A percentile compares a stretch with the other conserved stretches of the same genome.
These are phyloP conservation scores for Mola mola DNA, from an alignment of 2,113 vertebrate genomes.

Conservation along the genomic window DNA sequence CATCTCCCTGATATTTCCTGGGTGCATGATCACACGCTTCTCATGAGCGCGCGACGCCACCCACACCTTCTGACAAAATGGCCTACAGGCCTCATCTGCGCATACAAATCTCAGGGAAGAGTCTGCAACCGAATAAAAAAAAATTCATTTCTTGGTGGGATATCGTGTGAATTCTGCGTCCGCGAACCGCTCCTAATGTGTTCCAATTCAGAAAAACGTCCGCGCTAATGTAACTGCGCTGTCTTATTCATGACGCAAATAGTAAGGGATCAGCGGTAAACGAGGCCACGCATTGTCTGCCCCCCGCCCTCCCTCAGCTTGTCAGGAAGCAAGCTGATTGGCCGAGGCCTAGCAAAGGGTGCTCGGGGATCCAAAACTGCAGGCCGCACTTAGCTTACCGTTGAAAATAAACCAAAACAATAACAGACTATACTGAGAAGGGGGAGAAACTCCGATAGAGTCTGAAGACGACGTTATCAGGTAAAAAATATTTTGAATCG, in stretches of 20 bases:
- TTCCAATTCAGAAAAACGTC: conserved; percentile 11
- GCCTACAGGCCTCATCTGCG: conserved; percentile 75
- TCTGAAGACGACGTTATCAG: conserved; percentile 75
- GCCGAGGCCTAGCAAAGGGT: conserved; percentile 87
- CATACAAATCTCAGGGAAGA: conserved; percentile 29
- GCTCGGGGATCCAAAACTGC: conserved; percentile 85
- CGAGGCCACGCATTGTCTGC: conserved; percentile 85
- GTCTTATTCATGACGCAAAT: conserved; percentile 83
- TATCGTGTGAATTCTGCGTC: neutral
- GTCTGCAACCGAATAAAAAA: neutral
- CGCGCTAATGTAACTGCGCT: conserved; percentile 66
- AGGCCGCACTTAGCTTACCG: conserved; percentile 86
- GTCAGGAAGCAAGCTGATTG: conserved; percentile 86
- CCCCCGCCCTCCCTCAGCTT: conserved; percentile 81
- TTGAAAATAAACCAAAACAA: conserved; percentile 84
- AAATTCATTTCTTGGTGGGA: neutral
- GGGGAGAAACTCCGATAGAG: conserved; percentile 67
- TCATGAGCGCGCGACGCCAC: conserved; percentile 34
- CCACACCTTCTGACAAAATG: conserved; percentile 70
- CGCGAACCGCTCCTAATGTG: neutral
- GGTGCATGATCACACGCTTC: conserved; percentile 31
- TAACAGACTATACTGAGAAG: conserved; percentile 69
- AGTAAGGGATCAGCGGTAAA: conserved; percentile 80
- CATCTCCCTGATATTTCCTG: conserved; percentile 45
- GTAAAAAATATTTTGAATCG: conserved; percentile 74